Conservation (phyloP, 2,888 invertebrate species). For the Allophyes oxyacanthae region DNA sequence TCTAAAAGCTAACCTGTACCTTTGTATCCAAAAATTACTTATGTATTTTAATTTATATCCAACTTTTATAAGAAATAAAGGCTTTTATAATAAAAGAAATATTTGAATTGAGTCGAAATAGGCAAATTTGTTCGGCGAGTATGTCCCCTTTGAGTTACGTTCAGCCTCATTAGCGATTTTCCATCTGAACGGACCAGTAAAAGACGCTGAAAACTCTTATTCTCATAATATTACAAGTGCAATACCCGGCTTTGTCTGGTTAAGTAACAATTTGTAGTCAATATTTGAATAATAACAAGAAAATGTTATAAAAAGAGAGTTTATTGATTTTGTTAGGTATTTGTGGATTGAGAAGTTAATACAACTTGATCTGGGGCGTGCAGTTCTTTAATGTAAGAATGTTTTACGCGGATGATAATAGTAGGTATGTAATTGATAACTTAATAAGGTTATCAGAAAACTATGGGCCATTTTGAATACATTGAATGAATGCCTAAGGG, state of each 20-base stretch:
- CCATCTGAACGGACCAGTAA: slow-evolving; percentile 68
- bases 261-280: background rate
- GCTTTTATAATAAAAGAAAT: slow-evolving; percentile 46
- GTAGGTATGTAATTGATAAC: too few species aligned
- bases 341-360: too few species aligned
- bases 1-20: too few species aligned
- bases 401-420: too few species aligned
- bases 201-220: slow-evolving; percentile 67
- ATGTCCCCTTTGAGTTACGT: slow-evolving; percentile 72
- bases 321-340: too few species aligned
- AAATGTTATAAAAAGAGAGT: too few species aligned
- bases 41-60: slow-evolving; percentile 6
- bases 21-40: background rate
- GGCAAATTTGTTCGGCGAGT: slow-evolving; percentile 68
- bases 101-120: slow-evolving; percentile 59
- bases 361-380: too few species aligned
- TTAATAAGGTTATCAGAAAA: too few species aligned
- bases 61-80: background rate
- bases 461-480: too few species aligned
- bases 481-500: too few species aligned
- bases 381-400: too few species aligned
- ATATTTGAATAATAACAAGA: background rate
- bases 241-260: slow-evolving; percentile 10
- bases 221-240: slow-evolving; percentile 59
- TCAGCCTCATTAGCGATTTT: slow-evolving; percentile 84